A percentile compares a stretch with the other conserved stretches of the same genome.
Evolutionary conservation across 2,113 vertebrate genomes (phyloP).

Genomic region (Cololabis saira): DNA sequence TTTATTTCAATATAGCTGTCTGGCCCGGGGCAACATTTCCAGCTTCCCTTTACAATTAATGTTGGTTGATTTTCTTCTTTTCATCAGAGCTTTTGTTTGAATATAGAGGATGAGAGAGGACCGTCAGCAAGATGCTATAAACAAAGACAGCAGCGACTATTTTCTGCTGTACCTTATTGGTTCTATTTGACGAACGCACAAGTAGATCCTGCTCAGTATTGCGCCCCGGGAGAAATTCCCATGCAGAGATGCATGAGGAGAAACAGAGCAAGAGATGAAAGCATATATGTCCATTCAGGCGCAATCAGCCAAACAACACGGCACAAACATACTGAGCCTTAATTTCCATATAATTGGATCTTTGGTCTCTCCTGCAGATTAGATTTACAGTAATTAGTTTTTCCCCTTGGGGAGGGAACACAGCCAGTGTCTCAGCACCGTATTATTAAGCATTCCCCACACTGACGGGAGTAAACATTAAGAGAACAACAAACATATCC

Average conservation of each 20-base stretch:
- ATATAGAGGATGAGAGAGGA: conserved; percentile 7
- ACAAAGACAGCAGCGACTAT: conserved; percentile 41
- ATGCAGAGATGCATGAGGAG: conserved; percentile 11
- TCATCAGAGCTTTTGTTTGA: conserved; percentile 31
- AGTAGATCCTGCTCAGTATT: conserved; percentile 21
- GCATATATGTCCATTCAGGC: conserved; percentile 21
- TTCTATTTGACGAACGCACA: conserved; percentile 38
- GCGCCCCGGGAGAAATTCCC: conserved; percentile 12
- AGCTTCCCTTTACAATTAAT: conserved; percentile 4
- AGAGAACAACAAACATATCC: conserved; percentile 9
- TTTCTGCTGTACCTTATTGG: conserved; percentile 42
- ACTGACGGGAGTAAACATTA: conserved; percentile 51
- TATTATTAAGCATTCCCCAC: conserved; percentile 30
- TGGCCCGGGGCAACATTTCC: conserved; percentile 2
- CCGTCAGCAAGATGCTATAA: conserved; percentile 30
- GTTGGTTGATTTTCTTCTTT: conserved; percentile 15
- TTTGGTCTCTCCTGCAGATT: conserved; percentile 63
- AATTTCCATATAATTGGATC: conserved; percentile 73
- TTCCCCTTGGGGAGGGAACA: conserved; percentile 33
- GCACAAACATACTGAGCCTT: conserved; percentile 56
- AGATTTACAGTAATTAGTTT: conserved; percentile 71
- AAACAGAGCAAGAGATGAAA: conserved; percentile 25
- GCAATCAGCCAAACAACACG: conserved; percentile 50
- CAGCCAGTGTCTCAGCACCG: conserved; percentile 34
- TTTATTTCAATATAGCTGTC: background rate